Evolutionary conservation across 1,140 invertebrate species (phyloP), one percentile per base, ranked within the genome.

Genomic region (Heliconius hermathena): DNA sequence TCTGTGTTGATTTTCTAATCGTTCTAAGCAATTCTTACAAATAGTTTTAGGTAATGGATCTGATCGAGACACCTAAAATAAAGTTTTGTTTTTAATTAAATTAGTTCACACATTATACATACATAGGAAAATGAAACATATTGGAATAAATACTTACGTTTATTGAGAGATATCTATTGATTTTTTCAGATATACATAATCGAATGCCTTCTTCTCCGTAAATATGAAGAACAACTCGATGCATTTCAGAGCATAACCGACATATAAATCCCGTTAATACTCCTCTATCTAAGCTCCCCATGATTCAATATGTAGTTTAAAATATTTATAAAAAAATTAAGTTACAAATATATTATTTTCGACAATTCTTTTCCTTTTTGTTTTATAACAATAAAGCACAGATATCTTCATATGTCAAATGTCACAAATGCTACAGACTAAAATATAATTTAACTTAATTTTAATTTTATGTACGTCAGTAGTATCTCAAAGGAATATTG

Each of bases 211-310:
- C 96, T 88, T 97, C 96, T 8, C 97, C 96, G 91, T 97, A 97
- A 88, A 97, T 97, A 89, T 97, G 97, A 83, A 97, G 96, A 74
- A 97, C 97, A 86, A 96, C 96, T 89, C 96, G 95, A 90, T 97
- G 97, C 96, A 97, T 97, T 95, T 97, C 97, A 71, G 97, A 97
- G 93, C 97, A 97, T 49, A 97, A 95, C 90, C 97, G 95, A 93
- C 97, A 97, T 88, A 97, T 96, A 94, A 97, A 97, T 83, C 97
- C 97, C 41, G 97, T 97, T 82, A 97, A 96, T 84, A 97, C 95
- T 78, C 96, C 97, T 95, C 96, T 96, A 87, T 97, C 97, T 81
- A 97, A 95, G 87, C 97, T 97, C 74, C 97, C 97, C 97, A 97
- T 97, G 71, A 22, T 87, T 38, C 60, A 70, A 70, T 60, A 71